Base-by-base conservation (phyloP, 2,797 vertebrate genomes). In the Amblyraja radiata region DNA sequence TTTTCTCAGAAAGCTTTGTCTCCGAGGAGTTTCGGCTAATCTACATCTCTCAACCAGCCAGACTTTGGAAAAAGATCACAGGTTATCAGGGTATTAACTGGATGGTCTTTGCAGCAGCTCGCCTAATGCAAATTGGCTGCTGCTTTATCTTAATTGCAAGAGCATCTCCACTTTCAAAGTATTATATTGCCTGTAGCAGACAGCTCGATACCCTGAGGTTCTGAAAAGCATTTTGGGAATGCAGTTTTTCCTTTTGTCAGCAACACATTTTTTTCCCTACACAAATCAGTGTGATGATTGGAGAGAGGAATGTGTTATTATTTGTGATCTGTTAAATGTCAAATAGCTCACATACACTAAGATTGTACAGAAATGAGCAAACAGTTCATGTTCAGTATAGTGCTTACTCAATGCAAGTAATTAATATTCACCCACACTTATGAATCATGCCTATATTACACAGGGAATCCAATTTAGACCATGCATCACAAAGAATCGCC, bases 381-480 rank as follows among this genome's bases (percentile, higher is more conserved):
- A n/a, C 21, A n/a, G 61, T 18, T 5, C n/a, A 7, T 65, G n/a
- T 32, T 32, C 32, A 32, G 32, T 65, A 88, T 6, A 32, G 83
- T 16, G 84, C 84, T 36, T n/a, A 63, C 58, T 61, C 28, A 32
- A 16, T 36, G n/a, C 63, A 68, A 10, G 16, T 23, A 9, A 68
- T 68, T 36, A 68, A 88, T 36, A 88, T 88, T 5, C 6, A 68
- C n/a, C 63, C 61, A 36, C 28, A 68, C n/a, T 36, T 88, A 16
- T 88, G 84, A 68, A 88, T 88, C n/a, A 63, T 88, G n/a, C 23
- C 84, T 8, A 23, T 36, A 63, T 32, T 68, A 16, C 63, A 88
- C 61, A 88, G 63, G 32, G 54, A 25, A 84, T 13, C 81, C 54
- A 84, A 88, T 88, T 36, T 88, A 65, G 84, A 88, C 32, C 84